These are phyloP conservation scores for Hypena proboscidalis DNA, from an alignment of 2,888 invertebrate genomes.

Conservation along the genomic window DNA sequence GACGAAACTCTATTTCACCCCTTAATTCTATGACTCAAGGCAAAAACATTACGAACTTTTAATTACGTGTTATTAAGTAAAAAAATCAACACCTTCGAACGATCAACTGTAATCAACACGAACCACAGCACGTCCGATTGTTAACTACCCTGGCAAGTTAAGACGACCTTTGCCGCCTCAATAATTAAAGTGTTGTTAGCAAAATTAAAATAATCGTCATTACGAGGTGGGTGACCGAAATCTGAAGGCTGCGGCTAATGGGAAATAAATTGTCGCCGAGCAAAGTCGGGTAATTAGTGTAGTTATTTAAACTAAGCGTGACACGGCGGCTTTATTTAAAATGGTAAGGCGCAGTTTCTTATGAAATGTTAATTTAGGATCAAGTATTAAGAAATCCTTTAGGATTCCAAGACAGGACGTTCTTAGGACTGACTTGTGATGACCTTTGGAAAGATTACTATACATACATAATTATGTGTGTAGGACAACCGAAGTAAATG, in stretches of 20 bases:
- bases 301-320: conserved; percentile 75
- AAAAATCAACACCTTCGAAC: conserved; percentile 21
- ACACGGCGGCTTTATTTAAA: conserved; percentile 59
- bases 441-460: too few relatives aligned
- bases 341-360: conserved; percentile 52
- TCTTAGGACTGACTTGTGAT: too few relatives aligned
- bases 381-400: too few relatives aligned
- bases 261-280: conserved; percentile 83
- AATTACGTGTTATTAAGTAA: conserved; percentile 19
- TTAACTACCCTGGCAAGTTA: conserved; percentile 47
- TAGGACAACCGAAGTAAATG: too few relatives aligned
- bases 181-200: conserved; percentile 84
- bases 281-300: conserved; percentile 75
- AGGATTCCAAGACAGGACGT: too few relatives aligned
- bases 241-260: conserved; percentile 77
- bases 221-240: conserved; percentile 74
- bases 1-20: too few relatives aligned
- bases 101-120: conserved; percentile 17
- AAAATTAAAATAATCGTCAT: conserved; percentile 77
- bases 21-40: too few relatives aligned
- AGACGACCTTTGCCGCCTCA: conserved; percentile 55
- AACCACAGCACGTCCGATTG: conserved; percentile 19
- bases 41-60: conserved; percentile 7
- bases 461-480: too few relatives aligned
- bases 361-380: too few relatives aligned